These are phyloP conservation scores for Glossophaga mutica DNA, from an alignment of 2,797 vertebrate species.

Conservation along the genomic window DNA sequence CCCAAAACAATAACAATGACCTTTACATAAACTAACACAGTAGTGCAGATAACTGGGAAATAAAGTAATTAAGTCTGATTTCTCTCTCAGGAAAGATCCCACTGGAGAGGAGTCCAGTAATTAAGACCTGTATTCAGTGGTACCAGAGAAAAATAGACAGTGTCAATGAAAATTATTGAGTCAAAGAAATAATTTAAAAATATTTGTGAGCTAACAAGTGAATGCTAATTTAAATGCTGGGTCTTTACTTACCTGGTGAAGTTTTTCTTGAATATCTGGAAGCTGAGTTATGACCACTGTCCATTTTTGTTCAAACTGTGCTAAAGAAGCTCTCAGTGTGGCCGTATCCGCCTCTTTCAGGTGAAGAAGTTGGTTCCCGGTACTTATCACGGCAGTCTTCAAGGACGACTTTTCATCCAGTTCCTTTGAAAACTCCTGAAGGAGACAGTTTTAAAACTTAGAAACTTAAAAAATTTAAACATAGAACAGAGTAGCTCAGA, in stretches of 20 bases:
- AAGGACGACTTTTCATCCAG: conserved; percentile 84
- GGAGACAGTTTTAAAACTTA: background rate
- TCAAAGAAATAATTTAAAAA: conserved; percentile 59
- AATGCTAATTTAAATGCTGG: conserved; percentile 37
- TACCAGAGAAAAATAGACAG: conserved; percentile 41
- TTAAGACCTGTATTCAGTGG: conserved; percentile 56
- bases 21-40: conserved; percentile 61
- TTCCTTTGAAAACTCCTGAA: conserved; percentile 89
- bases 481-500: background rate
- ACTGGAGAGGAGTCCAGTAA: conserved; percentile 55
- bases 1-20: conserved; percentile 47
- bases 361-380: conserved; percentile 86
- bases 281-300: conserved; percentile 82
- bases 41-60: conserved; percentile 55
- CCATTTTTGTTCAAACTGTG: conserved; percentile 89
- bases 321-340: conserved; percentile 80
- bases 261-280: conserved; percentile 84
- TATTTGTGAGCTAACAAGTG: conserved; percentile 40
- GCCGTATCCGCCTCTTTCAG: conserved; percentile 83
- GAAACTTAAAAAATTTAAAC: background rate
- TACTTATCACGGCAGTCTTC: conserved; percentile 84
- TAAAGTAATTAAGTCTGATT: conserved; percentile 73
- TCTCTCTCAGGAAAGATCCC: conserved; percentile 51
- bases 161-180: conserved; percentile 67
- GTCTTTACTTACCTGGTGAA: conserved; percentile 86